Conservation (phyloP, 2,888 invertebrate genomes). For the Cryptocheilus praepositus region DNA sequence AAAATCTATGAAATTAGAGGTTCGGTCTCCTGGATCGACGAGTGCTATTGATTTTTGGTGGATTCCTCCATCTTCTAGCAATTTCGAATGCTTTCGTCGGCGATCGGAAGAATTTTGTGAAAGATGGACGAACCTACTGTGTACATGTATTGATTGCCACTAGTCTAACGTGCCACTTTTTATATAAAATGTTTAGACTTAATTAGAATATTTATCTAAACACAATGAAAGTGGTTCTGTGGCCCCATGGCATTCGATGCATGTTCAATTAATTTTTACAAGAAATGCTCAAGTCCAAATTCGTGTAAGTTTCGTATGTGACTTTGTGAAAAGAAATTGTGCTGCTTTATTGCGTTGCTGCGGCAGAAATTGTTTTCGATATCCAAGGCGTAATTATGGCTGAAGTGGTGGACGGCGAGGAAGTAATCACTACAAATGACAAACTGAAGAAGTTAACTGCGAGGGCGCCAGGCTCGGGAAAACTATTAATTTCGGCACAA, state of each 20-base stretch:
- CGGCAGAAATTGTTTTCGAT: no score
- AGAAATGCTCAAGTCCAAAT: slow-evolving; percentile 46
- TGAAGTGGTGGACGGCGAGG: no score
- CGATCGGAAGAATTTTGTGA: slow-evolving; percentile 22
- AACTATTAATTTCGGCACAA: slow-evolving; percentile 1
- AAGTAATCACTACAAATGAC: no score
- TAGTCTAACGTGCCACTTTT: slow-evolving; percentile 29
- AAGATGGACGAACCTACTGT: slow-evolving; percentile 32
- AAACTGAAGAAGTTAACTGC: no score
- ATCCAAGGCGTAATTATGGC: no score
- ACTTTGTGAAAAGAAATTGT: not conserved
- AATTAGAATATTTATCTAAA: not conserved
- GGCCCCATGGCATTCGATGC: slow-evolving; percentile 35
- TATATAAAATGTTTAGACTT: slow-evolving; percentile 7
- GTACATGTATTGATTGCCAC: slow-evolving; percentile 38
- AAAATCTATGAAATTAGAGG: slow-evolving; percentile 42
- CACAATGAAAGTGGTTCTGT: slow-evolving; percentile 20
- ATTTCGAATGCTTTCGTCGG: slow-evolving; percentile 13
- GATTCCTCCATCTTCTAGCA: slow-evolving; percentile 36
- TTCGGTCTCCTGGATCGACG: slow-evolving; percentile 47
- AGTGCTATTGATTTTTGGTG: slow-evolving; percentile 35
- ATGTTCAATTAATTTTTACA: slow-evolving; percentile 36
- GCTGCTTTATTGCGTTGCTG: no score
- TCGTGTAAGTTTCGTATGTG: slow-evolving; percentile 47
- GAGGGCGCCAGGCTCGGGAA: slow-evolving; percentile 16